These are phyloP conservation scores for Junonia oenone DNA, from an alignment of 2,888 invertebrate genomes.

Conservation along the genomic window DNA sequence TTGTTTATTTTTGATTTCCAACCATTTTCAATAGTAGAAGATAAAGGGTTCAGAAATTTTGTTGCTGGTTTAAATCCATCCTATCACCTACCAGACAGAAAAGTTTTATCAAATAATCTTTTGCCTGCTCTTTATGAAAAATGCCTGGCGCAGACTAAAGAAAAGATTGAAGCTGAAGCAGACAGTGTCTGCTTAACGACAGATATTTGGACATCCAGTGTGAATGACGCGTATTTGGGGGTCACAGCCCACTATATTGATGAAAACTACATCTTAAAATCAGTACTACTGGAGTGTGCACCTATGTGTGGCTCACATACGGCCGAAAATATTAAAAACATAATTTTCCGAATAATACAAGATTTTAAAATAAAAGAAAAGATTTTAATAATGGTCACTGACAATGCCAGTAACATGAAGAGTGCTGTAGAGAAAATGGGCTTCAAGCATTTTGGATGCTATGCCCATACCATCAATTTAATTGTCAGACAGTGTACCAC, in stretches of 20 bases:
- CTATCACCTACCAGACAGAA: not conserved
- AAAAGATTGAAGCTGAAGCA: not conserved
- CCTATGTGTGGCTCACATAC: not conserved
- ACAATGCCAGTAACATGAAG: not conserved
- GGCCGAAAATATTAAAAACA: not conserved
- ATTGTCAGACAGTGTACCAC: not conserved
- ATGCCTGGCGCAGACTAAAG: not conserved
- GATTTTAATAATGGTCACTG: not conserved
- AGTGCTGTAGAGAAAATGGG: not conserved
- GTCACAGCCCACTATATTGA: not conserved
- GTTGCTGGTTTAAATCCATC: not conserved
- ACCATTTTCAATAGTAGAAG: not conserved
- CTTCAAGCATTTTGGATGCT: not conserved
- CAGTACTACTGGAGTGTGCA: not conserved
- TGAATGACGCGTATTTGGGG: not conserved
- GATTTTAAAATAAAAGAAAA: not conserved
- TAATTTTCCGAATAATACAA: not conserved
- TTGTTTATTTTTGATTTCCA: not conserved
- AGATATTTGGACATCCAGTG: not conserved
- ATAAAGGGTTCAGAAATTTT: not conserved
- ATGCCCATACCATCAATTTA: not conserved
- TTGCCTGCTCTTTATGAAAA: not conserved
- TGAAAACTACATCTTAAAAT: not conserved
- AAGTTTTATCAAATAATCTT: not conserved
- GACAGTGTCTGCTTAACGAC: not conserved